A percentile compares a stretch with the other conserved stretches of the same genome.
These are phyloP conservation scores for Pogonocherus hispidulus DNA, from an alignment of 2,888 invertebrate species.

Conservation along the genomic window DNA sequence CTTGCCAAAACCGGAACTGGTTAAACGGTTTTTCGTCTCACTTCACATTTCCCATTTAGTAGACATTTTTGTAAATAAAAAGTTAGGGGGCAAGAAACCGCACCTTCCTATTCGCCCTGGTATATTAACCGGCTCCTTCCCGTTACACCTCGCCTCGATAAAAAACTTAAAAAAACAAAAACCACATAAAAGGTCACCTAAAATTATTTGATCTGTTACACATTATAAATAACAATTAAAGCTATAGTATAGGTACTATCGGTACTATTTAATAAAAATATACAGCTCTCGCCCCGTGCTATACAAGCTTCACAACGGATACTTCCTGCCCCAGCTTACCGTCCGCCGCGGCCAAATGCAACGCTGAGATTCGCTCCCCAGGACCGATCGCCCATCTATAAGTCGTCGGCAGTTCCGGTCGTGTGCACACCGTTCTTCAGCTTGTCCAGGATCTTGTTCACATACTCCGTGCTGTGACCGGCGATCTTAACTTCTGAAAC, in stretches of 20 bases:
- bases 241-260: constrained; percentile 46
- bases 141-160: constrained; percentile 6
- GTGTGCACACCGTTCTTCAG: constrained; percentile 75
- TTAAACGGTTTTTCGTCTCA: too few species aligned
- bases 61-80: too few species aligned
- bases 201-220: constrained; percentile 36
- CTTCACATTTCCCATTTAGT: too few species aligned
- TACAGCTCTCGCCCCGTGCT: constrained; percentile 35
- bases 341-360: background rate
- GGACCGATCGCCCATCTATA: constrained; percentile 34
- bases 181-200: constrained; percentile 29
- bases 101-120: background rate
- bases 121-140: background rate
- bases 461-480: constrained; percentile 93
- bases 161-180: constrained; percentile 3
- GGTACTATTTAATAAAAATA: constrained; percentile 39
- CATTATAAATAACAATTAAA: constrained; percentile 48
- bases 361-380: constrained; percentile 36
- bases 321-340: constrained; percentile 14
- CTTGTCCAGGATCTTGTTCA: constrained; percentile 91
- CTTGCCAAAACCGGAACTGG: too few species aligned
- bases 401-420: constrained; percentile 71
- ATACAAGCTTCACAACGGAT: constrained; percentile 17
- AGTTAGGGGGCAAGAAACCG: too few species aligned
- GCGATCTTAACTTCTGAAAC: constrained; percentile 87